Conservation (phyloP, 2,113 vertebrate species). For the Chaetops frenatus region DNA sequence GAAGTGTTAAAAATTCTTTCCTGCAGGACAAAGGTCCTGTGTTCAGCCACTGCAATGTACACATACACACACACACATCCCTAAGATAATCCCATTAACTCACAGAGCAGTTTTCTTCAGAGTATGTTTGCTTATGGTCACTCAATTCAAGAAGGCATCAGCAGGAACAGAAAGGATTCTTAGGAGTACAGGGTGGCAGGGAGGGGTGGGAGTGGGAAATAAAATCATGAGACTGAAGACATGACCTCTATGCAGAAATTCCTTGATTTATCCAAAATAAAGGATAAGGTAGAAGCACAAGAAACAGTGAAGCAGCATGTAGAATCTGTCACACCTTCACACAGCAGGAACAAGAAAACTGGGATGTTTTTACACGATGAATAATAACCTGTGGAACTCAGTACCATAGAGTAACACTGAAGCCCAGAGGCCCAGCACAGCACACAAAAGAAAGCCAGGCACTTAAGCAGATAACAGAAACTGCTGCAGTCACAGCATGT, state of each 20-base stretch:
- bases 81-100: not conserved
- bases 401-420: not conserved
- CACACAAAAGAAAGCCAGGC: not conserved
- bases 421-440: not conserved
- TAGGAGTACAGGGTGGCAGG: not conserved
- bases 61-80: not conserved
- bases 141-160: not conserved
- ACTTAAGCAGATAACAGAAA: not conserved
- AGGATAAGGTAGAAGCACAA: not conserved
- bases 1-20: not conserved
- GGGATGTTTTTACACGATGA: not conserved
- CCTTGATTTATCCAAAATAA: not conserved
- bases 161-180: not conserved
- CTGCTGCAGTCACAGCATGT: not conserved
- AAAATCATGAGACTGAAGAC: not conserved
- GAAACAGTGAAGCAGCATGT: not conserved
- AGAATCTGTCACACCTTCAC: not conserved
- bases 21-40: not conserved
- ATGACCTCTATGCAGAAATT: not conserved
- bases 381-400: not conserved
- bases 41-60: not conserved
- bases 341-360: not conserved
- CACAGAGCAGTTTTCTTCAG: not conserved
- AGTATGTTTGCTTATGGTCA: not conserved
- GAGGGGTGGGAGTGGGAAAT: not conserved